These are phyloP conservation scores for Lynx canadensis DNA, from an alignment of 2,113 vertebrate genomes.

Conservation along the genomic window DNA sequence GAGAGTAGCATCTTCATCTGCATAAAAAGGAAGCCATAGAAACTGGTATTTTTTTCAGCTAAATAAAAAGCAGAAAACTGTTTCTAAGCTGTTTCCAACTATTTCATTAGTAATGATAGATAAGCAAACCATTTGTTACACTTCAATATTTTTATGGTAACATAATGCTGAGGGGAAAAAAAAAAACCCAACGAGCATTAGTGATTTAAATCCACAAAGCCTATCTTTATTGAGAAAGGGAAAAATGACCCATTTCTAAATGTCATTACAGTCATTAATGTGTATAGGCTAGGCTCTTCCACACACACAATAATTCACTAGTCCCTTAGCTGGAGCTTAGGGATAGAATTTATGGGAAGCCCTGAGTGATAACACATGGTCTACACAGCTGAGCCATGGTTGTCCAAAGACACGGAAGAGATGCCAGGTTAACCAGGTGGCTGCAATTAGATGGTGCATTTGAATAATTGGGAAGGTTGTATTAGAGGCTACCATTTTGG, in stretches of 20 bases:
- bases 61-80: conserved; percentile 70
- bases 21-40: conserved; percentile 70
- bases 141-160: conserved; percentile 65
- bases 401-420: conserved; percentile 56
- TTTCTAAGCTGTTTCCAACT: conserved; percentile 57
- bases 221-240: conserved; percentile 56
- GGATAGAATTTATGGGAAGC: conserved; percentile 51
- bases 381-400: conserved; percentile 40
- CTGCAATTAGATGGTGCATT: neutral
- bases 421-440: conserved; percentile 48
- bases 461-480: conserved; percentile 32
- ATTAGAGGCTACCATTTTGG: neutral
- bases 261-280: conserved; percentile 57
- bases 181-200: neutral
- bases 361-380: conserved; percentile 65
- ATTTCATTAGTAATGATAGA: conserved; percentile 54
- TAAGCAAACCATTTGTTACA: conserved; percentile 67
- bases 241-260: conserved; percentile 71
- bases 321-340: conserved; percentile 27
- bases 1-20: conserved; percentile 64
- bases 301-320: conserved; percentile 48
- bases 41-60: conserved; percentile 50
- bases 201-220: conserved; percentile 61
- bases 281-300: neutral
- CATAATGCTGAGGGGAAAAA: neutral